Evolutionary conservation across 2,888 invertebrate genomes (phyloP).

Genomic region (Fissipunctia ypsillon): DNA sequence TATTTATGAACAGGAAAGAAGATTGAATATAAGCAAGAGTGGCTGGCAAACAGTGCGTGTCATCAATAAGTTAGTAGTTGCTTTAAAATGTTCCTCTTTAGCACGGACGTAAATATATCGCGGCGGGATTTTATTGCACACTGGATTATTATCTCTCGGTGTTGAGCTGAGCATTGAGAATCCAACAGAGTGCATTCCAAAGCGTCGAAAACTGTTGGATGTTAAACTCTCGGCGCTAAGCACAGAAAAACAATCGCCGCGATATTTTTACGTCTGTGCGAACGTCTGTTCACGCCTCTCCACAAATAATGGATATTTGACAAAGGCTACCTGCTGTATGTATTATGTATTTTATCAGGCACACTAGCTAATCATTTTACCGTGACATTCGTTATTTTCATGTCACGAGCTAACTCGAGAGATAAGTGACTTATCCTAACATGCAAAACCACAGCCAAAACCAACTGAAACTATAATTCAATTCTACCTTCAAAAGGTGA

Average conservation of each 20-base stretch:
- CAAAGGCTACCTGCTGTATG: neutral
- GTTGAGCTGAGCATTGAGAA: no score
- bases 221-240: no score
- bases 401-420: neutral
- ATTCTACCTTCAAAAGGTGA: constrained; percentile 33
- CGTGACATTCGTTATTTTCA: neutral
- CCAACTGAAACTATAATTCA: constrained; percentile 30
- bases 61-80: neutral
- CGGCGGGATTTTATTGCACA: no score
- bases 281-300: no score
- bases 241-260: no score
- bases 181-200: no score
- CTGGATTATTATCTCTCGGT: no score
- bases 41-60: neutral
- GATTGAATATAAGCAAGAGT: neutral
- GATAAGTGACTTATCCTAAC: neutral
- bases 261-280: no score
- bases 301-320: neutral
- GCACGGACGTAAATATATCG: no score
- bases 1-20: neutral
- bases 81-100: neutral
- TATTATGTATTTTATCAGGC: neutral
- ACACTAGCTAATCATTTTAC: neutral
- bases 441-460: constrained; percentile 14
- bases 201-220: no score